Percentiles rank a stretch among this genome's conserved stretches.
Conservation (phyloP, 2,113 vertebrate genomes). For the Semnopithecus entellus region DNA sequence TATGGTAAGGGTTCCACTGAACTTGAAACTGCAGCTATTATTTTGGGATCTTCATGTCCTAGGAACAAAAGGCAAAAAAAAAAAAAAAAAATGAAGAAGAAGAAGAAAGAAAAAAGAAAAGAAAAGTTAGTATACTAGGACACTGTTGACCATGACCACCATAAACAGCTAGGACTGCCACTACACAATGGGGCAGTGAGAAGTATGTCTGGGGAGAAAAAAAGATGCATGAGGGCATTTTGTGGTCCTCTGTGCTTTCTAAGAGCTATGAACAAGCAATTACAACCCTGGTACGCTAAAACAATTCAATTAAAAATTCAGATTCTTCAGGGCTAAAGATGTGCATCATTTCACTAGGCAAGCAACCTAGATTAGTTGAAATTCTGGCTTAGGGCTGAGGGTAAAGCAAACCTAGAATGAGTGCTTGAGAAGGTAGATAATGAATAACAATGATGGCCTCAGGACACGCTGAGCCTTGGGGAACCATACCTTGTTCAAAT, state of each 20-base stretch:
- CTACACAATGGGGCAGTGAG: background rate
- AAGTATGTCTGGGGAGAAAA: background rate
- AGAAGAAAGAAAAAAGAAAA: no score
- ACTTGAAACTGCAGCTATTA: background rate
- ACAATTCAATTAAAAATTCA: conserved; percentile 10
- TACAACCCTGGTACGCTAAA: background rate
- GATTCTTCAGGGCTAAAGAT: background rate
- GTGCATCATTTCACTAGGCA: background rate
- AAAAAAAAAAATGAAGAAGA: no score
- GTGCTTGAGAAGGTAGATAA: background rate
- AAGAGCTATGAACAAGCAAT: background rate
- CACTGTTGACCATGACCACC: background rate
- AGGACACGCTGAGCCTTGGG: background rate
- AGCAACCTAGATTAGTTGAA: background rate
- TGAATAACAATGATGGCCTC: background rate
- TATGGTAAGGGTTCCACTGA: background rate
- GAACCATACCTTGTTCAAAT: background rate
- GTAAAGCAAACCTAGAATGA: background rate
- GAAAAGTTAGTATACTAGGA: background rate
- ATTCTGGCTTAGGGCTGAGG: background rate
- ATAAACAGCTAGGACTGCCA: background rate
- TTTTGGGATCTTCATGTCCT: background rate
- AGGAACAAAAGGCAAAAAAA: background rate
- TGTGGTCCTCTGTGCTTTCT: background rate
- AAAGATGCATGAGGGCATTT: background rate